phyloP scores from a whole-genome alignment of 2,113 vertebrate genomes.

The Falcunculus frontatus region DNA sequence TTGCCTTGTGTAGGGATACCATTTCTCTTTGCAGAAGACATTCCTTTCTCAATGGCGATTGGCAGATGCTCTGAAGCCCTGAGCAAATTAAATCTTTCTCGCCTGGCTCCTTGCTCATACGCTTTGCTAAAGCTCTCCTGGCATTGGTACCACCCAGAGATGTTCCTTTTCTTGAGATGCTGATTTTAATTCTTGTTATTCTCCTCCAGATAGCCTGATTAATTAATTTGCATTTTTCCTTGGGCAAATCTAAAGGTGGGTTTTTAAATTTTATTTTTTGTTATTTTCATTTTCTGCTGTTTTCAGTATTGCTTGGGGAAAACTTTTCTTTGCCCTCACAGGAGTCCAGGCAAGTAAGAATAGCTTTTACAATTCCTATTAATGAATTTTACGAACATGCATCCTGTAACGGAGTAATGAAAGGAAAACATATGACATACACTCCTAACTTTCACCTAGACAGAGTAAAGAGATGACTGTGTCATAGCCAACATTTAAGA shows the following conservation, averaged over 20 bases:
- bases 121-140: neutral
- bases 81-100: neutral
- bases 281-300: neutral
- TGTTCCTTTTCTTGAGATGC: neutral
- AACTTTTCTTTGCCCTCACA: neutral
- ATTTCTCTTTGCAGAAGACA: neutral
- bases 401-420: neutral
- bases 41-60: neutral
- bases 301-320: neutral
- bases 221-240: neutral
- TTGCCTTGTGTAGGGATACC: neutral
- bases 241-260: neutral
- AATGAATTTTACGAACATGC: neutral
- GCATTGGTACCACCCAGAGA: neutral
- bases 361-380: neutral
- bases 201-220: neutral
- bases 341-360: neutral
- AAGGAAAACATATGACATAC: conserved; percentile 34
- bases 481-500: neutral
- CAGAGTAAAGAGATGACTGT: neutral
- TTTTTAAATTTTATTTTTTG: neutral
- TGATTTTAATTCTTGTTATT: neutral
- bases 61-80: neutral
- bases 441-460: neutral
- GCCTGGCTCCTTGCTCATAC: neutral